Base-by-base conservation (phyloP, 2,113 vertebrate species). In the Cephalopterus ornatus region DNA sequence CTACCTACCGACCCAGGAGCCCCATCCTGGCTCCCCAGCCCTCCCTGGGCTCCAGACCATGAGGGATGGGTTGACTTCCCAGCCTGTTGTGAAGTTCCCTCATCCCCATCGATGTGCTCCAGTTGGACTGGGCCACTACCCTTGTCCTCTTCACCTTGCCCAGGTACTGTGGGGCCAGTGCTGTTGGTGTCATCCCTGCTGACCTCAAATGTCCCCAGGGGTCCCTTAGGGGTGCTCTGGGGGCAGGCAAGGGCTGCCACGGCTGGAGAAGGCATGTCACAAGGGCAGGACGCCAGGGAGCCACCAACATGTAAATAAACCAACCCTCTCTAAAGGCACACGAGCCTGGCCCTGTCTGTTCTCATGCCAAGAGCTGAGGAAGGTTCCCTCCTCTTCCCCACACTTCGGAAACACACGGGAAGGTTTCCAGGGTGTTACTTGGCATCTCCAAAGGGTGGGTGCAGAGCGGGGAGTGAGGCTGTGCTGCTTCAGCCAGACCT, bases 71-170 rank as follows among this genome's bases (percentile, higher is more conserved):
- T 3, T 16, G 32, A 24, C 23, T 65, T 52, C 59, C 37, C n/a
- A 56, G 37, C 53, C 37, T 63, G 65, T 42, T 1, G 0, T 23
- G 42, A 62, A 79, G 26, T 41, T 65, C 21, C 59, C 14, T 30
- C 74, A 14, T 27, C 56, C 6, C 14, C 52, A 3, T 4, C 20
- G 12, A 3, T 0, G 0, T 22, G 35, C 59, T 32, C 39, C 17
- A 27, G 17, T 1, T 68, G 65, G 18, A 55, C 33, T 23, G 56
- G 49, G 68, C 59, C 39, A 30, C n/a, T 47, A 5, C 14, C 63
- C 53, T 18, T 3, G 21, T 70, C 46, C 70, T 14, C 46, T 37
- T 76, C 35, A 2, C 63, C 50, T 33, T 44, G 46, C 63, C 49
- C 37, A 30, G 82, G 76, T 63, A 21, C 39, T 1, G 0, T 1